phyloP scores from a whole-genome alignment of 2,888 invertebrate species.

The Orchesellides sinensis region DNA sequence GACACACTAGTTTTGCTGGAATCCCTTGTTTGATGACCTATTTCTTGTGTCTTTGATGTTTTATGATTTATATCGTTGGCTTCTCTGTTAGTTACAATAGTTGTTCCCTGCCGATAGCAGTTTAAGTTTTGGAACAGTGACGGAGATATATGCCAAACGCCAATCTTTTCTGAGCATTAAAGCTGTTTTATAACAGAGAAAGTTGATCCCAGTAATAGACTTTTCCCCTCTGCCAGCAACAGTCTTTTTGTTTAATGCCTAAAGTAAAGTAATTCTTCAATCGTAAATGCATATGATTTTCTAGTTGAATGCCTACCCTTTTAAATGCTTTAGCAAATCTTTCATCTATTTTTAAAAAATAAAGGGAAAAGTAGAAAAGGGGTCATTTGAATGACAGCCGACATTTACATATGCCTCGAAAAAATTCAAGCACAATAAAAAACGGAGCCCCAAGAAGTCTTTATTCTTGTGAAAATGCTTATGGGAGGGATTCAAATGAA shows the following conservation, averaged over 20 bases:
- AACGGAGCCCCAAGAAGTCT: not conserved
- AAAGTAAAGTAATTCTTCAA: too few species aligned
- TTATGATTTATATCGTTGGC: constrained; percentile 43
- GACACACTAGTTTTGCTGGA: not conserved
- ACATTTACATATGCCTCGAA: constrained; percentile 8
- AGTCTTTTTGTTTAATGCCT: too few species aligned
- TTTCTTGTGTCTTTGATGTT: constrained; percentile 32
- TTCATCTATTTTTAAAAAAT: not conserved
- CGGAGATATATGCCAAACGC: too few species aligned
- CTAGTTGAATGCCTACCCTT: not conserved
- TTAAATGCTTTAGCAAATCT: too few species aligned
- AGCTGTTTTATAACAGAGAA: too few species aligned
- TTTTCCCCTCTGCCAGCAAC: too few species aligned
- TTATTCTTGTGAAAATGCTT: not conserved
- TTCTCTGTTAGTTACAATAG: constrained; percentile 3
- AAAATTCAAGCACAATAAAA: not conserved
- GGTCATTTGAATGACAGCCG: constrained; percentile 45
- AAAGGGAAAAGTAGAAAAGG: not conserved
- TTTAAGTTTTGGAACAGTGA: too few species aligned
- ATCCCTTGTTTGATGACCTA: constrained; percentile 32
- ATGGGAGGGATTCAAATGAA: not conserved
- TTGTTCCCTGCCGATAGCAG: too few species aligned
- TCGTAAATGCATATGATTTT: too few species aligned
- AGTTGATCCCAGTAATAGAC: not conserved
- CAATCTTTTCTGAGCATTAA: not conserved